These are phyloP conservation scores for Bovichtus diacanthus DNA, from an alignment of 2,797 vertebrate species.

Conservation along the genomic window DNA sequence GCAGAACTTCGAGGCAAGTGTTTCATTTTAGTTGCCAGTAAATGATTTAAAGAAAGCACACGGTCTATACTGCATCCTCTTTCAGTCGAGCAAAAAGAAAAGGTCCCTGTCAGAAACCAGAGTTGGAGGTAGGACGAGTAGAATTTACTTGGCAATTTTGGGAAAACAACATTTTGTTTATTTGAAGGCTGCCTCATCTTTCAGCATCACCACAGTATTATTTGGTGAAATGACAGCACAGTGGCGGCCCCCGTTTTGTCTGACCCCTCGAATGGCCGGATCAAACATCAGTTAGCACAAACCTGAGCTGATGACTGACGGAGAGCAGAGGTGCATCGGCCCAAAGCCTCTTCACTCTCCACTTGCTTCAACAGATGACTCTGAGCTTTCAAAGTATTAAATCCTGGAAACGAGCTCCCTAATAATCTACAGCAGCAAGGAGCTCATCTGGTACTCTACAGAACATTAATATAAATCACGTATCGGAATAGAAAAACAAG, in stretches of 20 bases:
- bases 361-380: slow-evolving; percentile 53
- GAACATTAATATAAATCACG: slow-evolving; percentile 46
- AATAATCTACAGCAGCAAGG: slow-evolving; percentile 20
- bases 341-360: slow-evolving; percentile 52
- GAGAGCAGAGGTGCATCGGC: slow-evolving; percentile 69
- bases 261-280: slow-evolving; percentile 59
- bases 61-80: neutral
- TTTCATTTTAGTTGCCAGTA: slow-evolving; percentile 37
- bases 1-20: slow-evolving; percentile 11
- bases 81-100: slow-evolving; percentile 4
- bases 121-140: neutral
- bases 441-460: slow-evolving; percentile 26
- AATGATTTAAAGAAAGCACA: slow-evolving; percentile 30
- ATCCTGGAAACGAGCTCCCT: slow-evolving; percentile 23
- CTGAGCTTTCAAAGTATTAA: slow-evolving; percentile 29
- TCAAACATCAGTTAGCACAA: slow-evolving; percentile 65
- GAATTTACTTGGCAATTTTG: slow-evolving; percentile 15
- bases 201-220: slow-evolving; percentile 41
- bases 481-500: slow-evolving; percentile 51
- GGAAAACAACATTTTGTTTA: slow-evolving; percentile 29
- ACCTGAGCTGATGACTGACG: slow-evolving; percentile 78
- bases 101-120: neutral
- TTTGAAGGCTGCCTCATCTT: slow-evolving; percentile 44
- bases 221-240: slow-evolving; percentile 50
- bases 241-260: slow-evolving; percentile 43